Base-by-base conservation (phyloP, 2,797 vertebrate species). In the Podargus strigoides region DNA sequence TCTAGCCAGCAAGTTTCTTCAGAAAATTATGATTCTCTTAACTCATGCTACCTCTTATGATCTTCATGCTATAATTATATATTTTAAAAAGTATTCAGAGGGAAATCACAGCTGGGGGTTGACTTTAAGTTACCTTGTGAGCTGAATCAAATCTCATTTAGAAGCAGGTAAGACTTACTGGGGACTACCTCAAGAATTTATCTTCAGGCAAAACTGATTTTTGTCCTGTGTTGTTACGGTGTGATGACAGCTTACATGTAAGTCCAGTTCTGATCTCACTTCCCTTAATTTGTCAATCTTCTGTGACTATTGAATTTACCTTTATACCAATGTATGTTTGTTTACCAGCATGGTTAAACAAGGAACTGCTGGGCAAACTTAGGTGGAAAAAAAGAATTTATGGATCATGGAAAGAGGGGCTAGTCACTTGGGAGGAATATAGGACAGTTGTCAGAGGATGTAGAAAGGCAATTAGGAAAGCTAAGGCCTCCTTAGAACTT, bases 151-250 rank as follows among this genome's bases (percentile, higher is more conserved):
- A 91, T 85, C 60, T 93, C 70, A 68, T 94, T 91, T 94, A 91
- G 87, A 70, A 92, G 68, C 58, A 87, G 77, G 42, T 89, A 82
- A 74, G 53, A 28, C 77, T 94, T 80, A 59, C 27, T 60, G 49
- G 30, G 59, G 32, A 67, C 59, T 88, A 58, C 64, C 73, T 86
- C 30, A n/a, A n/a, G 73, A 47, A 7, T 53, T 89, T 79, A 39
- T 95, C 89, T 88, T 89, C 79, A 68, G 87, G 93, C 89, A 75
- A 66, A 95, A 70, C 77, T 91, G 84, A 87, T 93, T 90, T 75
- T 19, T 83, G 84, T 63, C 32, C 42, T 66, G 36, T 82, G 75
- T 49, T 86, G 66, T 80, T 77, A 52, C 0, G 3, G 55, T 32
- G 50, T 32, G 36, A 53, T 41, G 68, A 41, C 32, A 89, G 39